phyloP scores from a whole-genome alignment of 2,113 vertebrate species.

The Syngnathus scovelli region DNA sequence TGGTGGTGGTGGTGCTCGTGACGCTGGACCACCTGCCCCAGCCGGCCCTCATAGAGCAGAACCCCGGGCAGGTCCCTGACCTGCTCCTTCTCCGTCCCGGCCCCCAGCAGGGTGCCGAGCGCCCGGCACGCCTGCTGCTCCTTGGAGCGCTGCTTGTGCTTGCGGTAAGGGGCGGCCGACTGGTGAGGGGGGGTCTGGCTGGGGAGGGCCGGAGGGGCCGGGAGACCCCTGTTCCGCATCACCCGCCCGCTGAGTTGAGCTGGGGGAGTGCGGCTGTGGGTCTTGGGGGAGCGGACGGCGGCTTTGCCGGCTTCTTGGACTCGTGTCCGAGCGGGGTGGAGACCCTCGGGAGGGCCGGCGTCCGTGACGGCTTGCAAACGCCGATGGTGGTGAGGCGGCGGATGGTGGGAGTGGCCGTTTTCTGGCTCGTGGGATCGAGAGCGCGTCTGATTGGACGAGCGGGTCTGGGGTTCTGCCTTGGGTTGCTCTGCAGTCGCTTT shows the following conservation, averaged over 20 bases:
- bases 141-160: conserved; percentile 88
- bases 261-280: conserved; percentile 72
- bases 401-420: conserved; percentile 75
- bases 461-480: conserved; percentile 79
- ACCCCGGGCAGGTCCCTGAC: conserved; percentile 81
- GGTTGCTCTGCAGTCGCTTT: conserved; percentile 61
- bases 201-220: conserved; percentile 69
- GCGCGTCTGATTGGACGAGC: conserved; percentile 80
- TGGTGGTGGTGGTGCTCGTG: conserved; percentile 98
- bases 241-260: conserved; percentile 74
- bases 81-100: conserved; percentile 83
- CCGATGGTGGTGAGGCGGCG: conserved; percentile 84
- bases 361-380: conserved; percentile 75
- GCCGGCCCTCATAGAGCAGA: conserved; percentile 84
- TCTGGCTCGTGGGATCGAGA: conserved; percentile 95
- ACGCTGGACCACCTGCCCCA: conserved; percentile 89
- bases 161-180: conserved; percentile 81
- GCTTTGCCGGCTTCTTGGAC: conserved; percentile 82
- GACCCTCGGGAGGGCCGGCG: conserved; percentile 46
- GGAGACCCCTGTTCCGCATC: conserved; percentile 75
- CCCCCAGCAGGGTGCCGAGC: conserved; percentile 70
- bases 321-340: conserved; percentile 68
- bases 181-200: conserved; percentile 77
- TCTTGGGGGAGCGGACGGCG: conserved; percentile 85
- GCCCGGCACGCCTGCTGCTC: conserved; percentile 80